Conservation (phyloP, 2,113 vertebrate genomes). For the Pogona vitticeps region DNA sequence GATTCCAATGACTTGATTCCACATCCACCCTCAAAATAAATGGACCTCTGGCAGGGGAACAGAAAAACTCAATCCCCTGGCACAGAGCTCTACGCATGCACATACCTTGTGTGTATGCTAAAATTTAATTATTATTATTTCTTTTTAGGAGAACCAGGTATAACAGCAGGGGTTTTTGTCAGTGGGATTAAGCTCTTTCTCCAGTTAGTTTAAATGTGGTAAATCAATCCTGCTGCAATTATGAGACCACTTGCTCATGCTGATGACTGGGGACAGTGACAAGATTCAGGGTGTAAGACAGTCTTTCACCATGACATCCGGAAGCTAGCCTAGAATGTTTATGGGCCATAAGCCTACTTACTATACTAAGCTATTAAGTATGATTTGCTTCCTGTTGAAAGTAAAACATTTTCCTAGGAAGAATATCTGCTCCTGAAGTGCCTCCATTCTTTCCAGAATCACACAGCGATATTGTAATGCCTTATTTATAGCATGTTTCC, state of each 20-base stretch:
- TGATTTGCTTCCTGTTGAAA: conserved; percentile 61
- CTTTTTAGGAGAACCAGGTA: too few species aligned
- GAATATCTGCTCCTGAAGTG: neutral
- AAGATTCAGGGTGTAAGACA: neutral
- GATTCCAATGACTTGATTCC: too few species aligned
- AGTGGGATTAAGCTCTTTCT: neutral
- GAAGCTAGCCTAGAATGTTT: neutral
- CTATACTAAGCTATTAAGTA: conserved; percentile 50
- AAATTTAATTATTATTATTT: too few species aligned
- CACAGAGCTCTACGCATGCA: too few species aligned
- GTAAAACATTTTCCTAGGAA: conserved; percentile 10
- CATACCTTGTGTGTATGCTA: too few species aligned
- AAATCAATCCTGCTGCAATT: neutral
- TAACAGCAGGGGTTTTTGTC: too few species aligned
- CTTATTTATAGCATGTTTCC: conserved; percentile 57
- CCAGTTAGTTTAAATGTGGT: neutral
- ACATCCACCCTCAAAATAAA: too few species aligned
- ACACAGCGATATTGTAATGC: conserved; percentile 24
- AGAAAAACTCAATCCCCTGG: too few species aligned
- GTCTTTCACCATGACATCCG: neutral
- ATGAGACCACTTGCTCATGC: neutral
- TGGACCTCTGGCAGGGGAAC: too few species aligned
- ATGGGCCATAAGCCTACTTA: conserved; percentile 28
- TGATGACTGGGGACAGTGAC: neutral
- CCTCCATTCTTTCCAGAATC: conserved; percentile 6